Conservation (phyloP, 2,797 vertebrate genomes). For the Geotrypetes seraphini region DNA sequence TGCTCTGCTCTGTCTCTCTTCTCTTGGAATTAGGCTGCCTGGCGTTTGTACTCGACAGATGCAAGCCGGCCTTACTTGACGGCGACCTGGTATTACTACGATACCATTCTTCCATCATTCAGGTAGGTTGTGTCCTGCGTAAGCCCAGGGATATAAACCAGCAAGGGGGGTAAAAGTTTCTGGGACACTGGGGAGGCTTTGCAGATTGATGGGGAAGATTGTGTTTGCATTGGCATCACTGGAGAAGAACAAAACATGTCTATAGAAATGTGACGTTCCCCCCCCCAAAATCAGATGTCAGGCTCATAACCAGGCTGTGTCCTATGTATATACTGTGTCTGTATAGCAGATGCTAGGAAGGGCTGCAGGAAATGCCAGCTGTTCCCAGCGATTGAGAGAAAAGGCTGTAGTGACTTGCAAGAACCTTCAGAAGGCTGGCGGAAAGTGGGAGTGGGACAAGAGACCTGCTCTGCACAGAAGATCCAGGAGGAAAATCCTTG, state of each 20-base stretch:
- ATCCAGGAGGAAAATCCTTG: too few relatives aligned
- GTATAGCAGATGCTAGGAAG: too few relatives aligned
- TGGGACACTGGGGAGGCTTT: neutral
- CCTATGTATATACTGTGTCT: too few relatives aligned
- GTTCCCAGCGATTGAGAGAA: neutral
- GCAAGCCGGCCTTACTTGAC: constrained; percentile 79
- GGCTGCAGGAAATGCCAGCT: too few relatives aligned
- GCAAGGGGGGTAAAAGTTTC: neutral
- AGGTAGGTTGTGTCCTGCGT: constrained; percentile 59
- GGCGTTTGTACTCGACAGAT: constrained; percentile 94
- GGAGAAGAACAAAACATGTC: too few relatives aligned
- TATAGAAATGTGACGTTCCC: too few relatives aligned
- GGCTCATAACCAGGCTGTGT: neutral
- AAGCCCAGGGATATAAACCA: neutral
- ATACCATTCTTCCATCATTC: constrained; percentile 94
- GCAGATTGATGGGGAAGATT: neutral
- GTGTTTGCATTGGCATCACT: neutral
- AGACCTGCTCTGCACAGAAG: too few relatives aligned
- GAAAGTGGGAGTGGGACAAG: too few relatives aligned
- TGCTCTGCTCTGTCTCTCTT: neutral
- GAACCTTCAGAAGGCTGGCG: too few relatives aligned
- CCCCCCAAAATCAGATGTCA: too few relatives aligned
- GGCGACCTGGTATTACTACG: constrained; percentile 98
- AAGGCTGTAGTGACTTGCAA: too few relatives aligned
- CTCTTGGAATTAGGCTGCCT: constrained; percentile 70